Conservation (phyloP, 2,888 invertebrate genomes). For the Leucophora obtusa region DNA sequence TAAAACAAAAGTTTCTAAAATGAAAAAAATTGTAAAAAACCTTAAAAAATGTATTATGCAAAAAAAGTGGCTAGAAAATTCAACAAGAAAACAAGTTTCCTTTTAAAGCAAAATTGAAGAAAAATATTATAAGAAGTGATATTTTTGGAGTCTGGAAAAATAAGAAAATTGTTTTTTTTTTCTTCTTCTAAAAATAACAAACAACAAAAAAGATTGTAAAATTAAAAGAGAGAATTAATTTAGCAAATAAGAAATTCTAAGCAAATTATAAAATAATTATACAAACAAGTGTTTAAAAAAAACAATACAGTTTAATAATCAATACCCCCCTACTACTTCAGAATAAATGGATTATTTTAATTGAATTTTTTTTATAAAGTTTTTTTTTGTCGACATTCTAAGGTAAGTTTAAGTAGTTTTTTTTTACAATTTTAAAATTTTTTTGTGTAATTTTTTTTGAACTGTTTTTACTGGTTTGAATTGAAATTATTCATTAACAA, state of each 20-base stretch:
- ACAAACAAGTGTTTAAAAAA: not conserved
- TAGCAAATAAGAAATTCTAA: conserved; percentile 10
- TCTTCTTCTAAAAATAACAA: not conserved
- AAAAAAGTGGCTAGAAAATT: conserved; percentile 28
- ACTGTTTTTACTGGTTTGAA: not conserved
- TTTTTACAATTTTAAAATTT: not conserved
- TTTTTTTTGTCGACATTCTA: not conserved
- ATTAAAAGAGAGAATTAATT: not conserved
- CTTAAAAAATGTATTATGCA: conserved; percentile 45
- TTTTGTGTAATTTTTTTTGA: not conserved
- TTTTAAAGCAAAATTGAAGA: conserved; percentile 36
- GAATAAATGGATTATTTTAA: conserved; percentile 14
- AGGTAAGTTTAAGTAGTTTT: not conserved
- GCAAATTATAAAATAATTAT: conserved; percentile 5
- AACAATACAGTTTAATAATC: not conserved
- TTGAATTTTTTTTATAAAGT: not conserved
- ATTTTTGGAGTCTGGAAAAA: conserved; percentile 25
- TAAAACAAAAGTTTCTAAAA: conserved; percentile 24
- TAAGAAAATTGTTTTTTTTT: conserved; percentile 24
- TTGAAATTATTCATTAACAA: not conserved
- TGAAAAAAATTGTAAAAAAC: conserved; percentile 10
- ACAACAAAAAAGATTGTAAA: not conserved
- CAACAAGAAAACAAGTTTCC: conserved; percentile 59
- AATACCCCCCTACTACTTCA: not conserved
- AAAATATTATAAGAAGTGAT: conserved; percentile 26